phyloP scores from a whole-genome alignment of 35 echinoderm and acorn worm genomes.

The Anneissia japonica region DNA sequence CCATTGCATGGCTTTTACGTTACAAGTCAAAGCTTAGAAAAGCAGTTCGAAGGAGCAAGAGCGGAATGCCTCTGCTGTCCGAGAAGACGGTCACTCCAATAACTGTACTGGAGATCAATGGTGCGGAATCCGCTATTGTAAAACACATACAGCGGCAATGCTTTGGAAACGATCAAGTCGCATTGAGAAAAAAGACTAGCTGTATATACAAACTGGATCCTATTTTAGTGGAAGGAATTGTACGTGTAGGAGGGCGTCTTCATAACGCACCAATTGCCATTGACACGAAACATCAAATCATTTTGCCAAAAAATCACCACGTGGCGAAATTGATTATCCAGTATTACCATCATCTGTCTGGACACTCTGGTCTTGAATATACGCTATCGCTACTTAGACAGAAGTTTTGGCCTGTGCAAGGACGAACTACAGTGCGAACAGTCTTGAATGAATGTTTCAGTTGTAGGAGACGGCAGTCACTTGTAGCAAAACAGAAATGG shows the following conservation, averaged over 20 bases:
- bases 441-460: not conserved
- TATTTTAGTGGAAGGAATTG: not conserved
- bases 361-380: not conserved
- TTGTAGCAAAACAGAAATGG: slow-evolving; percentile 18
- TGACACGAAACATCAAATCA: not conserved
- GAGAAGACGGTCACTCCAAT: not conserved
- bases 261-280: not conserved
- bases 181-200: not conserved
- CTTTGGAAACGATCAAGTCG: slow-evolving; percentile 14
- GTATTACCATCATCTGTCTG: not conserved
- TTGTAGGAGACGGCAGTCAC: not conserved
- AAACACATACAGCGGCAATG: slow-evolving; percentile 17
- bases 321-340: not conserved
- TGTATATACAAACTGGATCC: not conserved
- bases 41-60: not conserved
- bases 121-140: slow-evolving; percentile 19
- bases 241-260: not conserved
- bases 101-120: slow-evolving; percentile 11
- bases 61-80: too few species aligned
- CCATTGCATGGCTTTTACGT: not conserved
- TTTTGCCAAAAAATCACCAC: not conserved
- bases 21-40: not conserved
- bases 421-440: not conserved
- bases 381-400: not conserved
- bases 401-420: not conserved